These are phyloP conservation scores for Lutraria lutraria DNA, from an alignment of 2,888 invertebrate species.

Conservation along the genomic window DNA sequence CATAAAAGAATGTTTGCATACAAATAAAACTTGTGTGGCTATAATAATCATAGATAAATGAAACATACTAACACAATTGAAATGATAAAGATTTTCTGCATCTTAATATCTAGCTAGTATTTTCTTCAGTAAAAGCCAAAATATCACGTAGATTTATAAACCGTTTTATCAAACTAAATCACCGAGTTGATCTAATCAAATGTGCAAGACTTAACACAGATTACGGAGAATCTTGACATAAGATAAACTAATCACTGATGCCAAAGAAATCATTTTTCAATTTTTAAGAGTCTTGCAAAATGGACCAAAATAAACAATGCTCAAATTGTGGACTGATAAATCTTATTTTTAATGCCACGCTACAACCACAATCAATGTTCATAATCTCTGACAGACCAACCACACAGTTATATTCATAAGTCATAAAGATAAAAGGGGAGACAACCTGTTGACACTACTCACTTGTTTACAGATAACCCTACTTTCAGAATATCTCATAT, in stretches of 20 bases:
- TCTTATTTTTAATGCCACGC: neutral
- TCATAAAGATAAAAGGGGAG: neutral
- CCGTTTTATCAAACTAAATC: too few relatives aligned
- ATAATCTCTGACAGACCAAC: conserved; percentile 17
- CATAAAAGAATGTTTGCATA: neutral
- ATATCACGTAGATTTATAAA: too few relatives aligned
- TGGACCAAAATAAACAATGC: too few relatives aligned
- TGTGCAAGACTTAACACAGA: too few relatives aligned
- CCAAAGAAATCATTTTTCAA: too few relatives aligned
- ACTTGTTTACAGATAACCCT: conserved; percentile 84
- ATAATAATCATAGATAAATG: neutral
- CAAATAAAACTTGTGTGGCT: conserved; percentile 16
- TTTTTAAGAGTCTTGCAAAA: too few relatives aligned
- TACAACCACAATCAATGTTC: neutral
- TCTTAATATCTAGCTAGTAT: too few relatives aligned
- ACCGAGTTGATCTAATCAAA: too few relatives aligned
- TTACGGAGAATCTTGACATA: too few relatives aligned
- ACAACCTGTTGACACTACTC: conserved; percentile 62
- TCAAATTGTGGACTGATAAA: neutral
- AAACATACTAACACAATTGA: neutral
- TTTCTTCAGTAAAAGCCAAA: too few relatives aligned
- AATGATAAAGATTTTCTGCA: neutral
- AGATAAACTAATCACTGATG: too few relatives aligned
- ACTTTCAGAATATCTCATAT: conserved; percentile 78
- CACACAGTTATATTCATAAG: conserved; percentile 17